Base-by-base conservation (phyloP, 2,113 vertebrate species). In the Hemicordylus capensis region DNA sequence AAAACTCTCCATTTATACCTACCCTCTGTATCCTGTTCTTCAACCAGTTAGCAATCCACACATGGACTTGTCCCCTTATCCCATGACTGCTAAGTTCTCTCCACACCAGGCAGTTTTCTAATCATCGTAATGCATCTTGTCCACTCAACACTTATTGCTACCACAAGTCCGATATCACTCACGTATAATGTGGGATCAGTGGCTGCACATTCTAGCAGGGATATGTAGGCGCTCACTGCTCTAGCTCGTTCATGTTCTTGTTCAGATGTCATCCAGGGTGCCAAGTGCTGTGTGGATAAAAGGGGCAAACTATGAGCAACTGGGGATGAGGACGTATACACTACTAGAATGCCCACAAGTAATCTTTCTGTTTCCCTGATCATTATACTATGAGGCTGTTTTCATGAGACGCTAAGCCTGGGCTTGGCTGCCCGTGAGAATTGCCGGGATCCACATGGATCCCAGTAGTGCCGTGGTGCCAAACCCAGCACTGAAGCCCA, bases 261-360 rank as follows among this genome's bases (percentile, higher is more conserved):
- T 56, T 79, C 90, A 4, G 94, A 94, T 70, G 87, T 91, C 91
- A 94, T 94, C 94, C 94, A 94, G 75, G 93, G 91, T 31, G 83
- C 89, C 61, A 94, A 87, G 1, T 88, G 88, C 94, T 95, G 78
- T 28, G 81, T 42, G 54, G 64, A 85, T 37, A 85, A 61, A 20
- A 19, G 75, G 24, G 14, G 24, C 2, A 39, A 67, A 58, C 6
- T 31, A 26, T 76, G 28, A 81, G 8, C 34, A 54, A 46, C 42
- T 61, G 39, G 6, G 3, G 17, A 11, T 58, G 56, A 63, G 26
- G 14, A 42, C 7, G 20, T 61, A 48, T 19, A 22, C 66, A 10
- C 17, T 66, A 42, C 17, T 31, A 4, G n/a, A 22, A 66, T 26
- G 3, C n/a, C 34, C 22, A 54, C 34, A 31, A 37, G 22, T 39